Base-by-base conservation (phyloP, 37 sponge, comb jelly and placozoan genomes). In the Cliona cf. orientalis region DNA sequence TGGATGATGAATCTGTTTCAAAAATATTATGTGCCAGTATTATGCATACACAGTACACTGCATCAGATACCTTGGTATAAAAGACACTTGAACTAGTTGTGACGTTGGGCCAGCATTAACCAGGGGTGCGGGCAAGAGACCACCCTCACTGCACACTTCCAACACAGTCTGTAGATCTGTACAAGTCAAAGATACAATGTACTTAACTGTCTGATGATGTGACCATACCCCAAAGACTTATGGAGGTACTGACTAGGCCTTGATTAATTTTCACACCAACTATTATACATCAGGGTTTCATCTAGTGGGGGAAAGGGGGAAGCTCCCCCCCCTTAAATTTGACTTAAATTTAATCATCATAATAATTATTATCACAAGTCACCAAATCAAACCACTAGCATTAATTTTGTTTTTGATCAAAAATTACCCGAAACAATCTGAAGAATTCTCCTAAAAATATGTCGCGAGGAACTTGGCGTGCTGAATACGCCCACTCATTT, bases 11-110 rank as follows among this genome's bases (percentile, higher is more conserved):
- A 11, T n/a, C n/a, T n/a, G n/a, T n/a, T n/a, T n/a, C n/a, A n/a
- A n/a, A n/a, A n/a, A n/a, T n/a, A n/a, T n/a, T n/a, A n/a, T n/a
- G n/a, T n/a, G n/a, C n/a, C n/a, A n/a, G n/a, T n/a, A n/a, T n/a
- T n/a, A 23, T 62, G 23, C 63, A 28, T 25, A 62, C 63, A 25
- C 23, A 23, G 63, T 62, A 7, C 21, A 62, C 6, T 23, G 63
- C 21, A 62, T 62, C n/a, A n/a, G 45, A 32, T 33, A 85, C 85
- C 68, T 70, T 77, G 85, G 85, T 42, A 4, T 67, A 38, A 85
- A 85, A 9, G 32, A 45, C 21, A 85, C 37, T 0, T 22, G 78
- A 17, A 84, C 43, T 23, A 35, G 33, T 58, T 85, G 70, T 34
- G 42, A 41, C 14, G 46, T 69, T 45, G 29, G 60, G 11, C 22